Evolutionary conservation across 1,140 invertebrate genomes (phyloP).

Genomic region (Macrobrachium nipponense): DNA sequence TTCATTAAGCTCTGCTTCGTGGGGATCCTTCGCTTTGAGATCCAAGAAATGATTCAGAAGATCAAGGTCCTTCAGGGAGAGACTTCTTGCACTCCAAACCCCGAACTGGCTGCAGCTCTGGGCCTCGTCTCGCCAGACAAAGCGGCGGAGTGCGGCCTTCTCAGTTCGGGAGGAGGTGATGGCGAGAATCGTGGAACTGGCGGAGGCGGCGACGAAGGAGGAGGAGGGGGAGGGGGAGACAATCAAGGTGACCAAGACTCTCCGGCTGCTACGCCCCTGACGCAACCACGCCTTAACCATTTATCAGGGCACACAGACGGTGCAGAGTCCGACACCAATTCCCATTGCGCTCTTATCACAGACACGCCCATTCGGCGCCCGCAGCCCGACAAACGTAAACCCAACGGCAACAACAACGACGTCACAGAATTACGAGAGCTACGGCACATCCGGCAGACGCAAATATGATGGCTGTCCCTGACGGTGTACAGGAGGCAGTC

Average conservation of each 20-base stretch:
- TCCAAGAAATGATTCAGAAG: constrained; percentile 80
- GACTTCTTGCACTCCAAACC: constrained; percentile 60
- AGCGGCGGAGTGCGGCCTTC: constrained; percentile 44
- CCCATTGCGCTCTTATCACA: constrained; percentile 74
- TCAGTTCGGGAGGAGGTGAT: constrained; percentile 33
- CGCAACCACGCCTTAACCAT: constrained; percentile 57
- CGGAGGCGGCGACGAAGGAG: constrained; percentile 25
- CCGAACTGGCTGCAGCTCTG: constrained; percentile 66
- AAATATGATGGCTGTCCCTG: constrained; percentile 64
- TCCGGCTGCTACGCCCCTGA: constrained; percentile 51
- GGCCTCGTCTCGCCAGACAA: constrained; percentile 60
- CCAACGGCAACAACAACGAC: constrained; percentile 79
- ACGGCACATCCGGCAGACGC: constrained; percentile 65
- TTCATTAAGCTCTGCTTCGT: constrained; percentile 91
- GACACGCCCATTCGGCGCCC: constrained; percentile 66
- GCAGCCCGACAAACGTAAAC: constrained; percentile 68
- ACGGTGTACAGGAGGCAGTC: neutral
- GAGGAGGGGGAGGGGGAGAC: constrained; percentile 24
- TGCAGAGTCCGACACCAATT: constrained; percentile 76
- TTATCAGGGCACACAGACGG: constrained; percentile 70
- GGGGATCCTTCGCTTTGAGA: constrained; percentile 78
- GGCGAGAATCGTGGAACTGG: neutral
- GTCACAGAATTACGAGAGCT: constrained; percentile 69
- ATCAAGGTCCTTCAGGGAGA: constrained; percentile 76
- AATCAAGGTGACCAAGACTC: constrained; percentile 27